Evolutionary conservation across 1,140 invertebrate species (phyloP).

Genomic region (Cepaea nemoralis): DNA sequence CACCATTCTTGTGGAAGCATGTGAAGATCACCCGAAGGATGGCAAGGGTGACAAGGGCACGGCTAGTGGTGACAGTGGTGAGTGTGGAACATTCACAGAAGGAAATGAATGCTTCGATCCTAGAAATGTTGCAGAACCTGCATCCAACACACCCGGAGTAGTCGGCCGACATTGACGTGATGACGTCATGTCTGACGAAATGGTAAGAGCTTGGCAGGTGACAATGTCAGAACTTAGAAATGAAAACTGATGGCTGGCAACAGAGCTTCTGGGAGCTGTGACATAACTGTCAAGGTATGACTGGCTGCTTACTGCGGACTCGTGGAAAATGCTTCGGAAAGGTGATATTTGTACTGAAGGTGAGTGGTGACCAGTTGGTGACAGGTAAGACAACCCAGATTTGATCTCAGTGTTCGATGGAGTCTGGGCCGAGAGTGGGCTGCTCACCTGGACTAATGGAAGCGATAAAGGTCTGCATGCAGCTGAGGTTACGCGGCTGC

Average conservation of each 20-base stretch:
- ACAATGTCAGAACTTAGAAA: slow-evolving; percentile 17
- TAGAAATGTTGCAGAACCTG: slow-evolving; percentile 6
- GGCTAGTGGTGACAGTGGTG: slow-evolving; percentile 21
- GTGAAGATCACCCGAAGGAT: slow-evolving; percentile 8
- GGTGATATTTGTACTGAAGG: background rate
- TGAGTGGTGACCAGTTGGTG: background rate
- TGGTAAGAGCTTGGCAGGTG: background rate
- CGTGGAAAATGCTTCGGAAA: slow-evolving; percentile 15
- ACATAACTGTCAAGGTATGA: background rate
- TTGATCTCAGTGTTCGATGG: background rate
- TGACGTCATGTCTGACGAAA: slow-evolving; percentile 1
- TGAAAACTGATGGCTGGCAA: background rate
- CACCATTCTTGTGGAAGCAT: too few relatives aligned
- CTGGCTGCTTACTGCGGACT: background rate
- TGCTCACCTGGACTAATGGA: slow-evolving; percentile 19
- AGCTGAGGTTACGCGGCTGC: background rate
- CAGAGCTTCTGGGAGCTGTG: slow-evolving; percentile 1
- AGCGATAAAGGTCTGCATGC: background rate
- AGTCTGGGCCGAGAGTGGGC: background rate
- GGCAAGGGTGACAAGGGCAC: slow-evolving; percentile 29
- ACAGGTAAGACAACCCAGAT: background rate
- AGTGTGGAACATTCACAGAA: background rate
- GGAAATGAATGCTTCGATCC: background rate
- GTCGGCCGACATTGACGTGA: slow-evolving; percentile 12
- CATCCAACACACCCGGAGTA: background rate